These are phyloP conservation scores for Okamejei kenojei DNA, from an alignment of 2,797 vertebrate genomes.

Conservation along the genomic window DNA sequence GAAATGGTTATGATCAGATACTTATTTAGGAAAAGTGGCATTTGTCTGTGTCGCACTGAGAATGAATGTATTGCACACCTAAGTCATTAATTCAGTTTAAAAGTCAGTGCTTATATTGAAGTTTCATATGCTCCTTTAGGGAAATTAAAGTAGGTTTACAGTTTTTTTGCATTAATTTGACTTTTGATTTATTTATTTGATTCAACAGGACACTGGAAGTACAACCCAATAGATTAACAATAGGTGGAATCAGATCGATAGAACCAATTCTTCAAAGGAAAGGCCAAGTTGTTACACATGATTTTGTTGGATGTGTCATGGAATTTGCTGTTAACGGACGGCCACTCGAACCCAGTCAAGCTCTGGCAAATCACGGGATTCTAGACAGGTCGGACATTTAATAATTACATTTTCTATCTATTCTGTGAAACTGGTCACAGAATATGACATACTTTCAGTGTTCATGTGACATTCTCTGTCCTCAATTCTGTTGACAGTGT, in stretches of 20 bases:
- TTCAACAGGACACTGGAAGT: conserved; percentile 82
- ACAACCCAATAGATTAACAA: conserved; percentile 85
- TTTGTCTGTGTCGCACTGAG: no score
- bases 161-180: neutral
- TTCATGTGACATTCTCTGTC: neutral
- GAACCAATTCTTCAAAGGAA: conserved; percentile 81
- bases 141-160: neutral
- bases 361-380: conserved; percentile 80
- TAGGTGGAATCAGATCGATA: conserved; percentile 82
- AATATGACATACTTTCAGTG: neutral
- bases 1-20: no score
- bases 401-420: conserved; percentile 20
- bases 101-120: neutral
- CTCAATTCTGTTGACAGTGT: neutral
- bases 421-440: neutral
- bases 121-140: neutral
- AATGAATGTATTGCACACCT: no score
- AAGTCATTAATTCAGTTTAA: neutral
- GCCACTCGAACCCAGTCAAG: conserved; percentile 91
- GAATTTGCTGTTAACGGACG: conserved; percentile 94
- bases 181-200: neutral
- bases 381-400: conserved; percentile 75
- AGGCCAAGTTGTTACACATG: conserved; percentile 86
- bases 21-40: no score
- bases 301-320: conserved; percentile 97